phyloP scores from a whole-genome alignment of 1,140 invertebrate species.

The Aradophagus sp. region DNA sequence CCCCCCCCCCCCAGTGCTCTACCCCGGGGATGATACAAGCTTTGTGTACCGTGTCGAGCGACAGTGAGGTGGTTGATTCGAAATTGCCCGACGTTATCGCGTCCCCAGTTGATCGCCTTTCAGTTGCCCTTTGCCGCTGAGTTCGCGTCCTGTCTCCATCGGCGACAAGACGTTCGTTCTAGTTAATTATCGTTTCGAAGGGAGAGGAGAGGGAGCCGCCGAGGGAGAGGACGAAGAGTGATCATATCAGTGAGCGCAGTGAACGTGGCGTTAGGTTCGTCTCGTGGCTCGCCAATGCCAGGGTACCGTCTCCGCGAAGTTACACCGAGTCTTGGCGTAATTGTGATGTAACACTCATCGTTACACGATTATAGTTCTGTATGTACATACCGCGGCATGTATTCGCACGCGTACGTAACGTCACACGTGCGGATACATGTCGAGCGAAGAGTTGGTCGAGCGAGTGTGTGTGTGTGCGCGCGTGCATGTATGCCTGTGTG shows the following conservation, averaged over 20 bases:
- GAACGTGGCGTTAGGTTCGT: constrained; percentile 44
- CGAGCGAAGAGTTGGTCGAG: constrained; percentile 26
- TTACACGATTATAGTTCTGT: constrained; percentile 51
- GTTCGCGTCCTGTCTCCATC: too few relatives aligned
- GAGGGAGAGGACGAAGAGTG: constrained; percentile 31
- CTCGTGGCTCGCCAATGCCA: constrained; percentile 42
- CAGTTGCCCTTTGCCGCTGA: too few relatives aligned
- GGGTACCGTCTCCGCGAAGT: constrained; percentile 50
- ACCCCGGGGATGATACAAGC: too few relatives aligned
- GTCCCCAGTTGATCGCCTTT: too few relatives aligned
- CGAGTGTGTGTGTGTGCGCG: not conserved
- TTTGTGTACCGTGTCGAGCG: too few relatives aligned
- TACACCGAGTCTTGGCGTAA: constrained; percentile 48
- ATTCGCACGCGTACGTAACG: constrained; percentile 16
- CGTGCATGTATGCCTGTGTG: not conserved
- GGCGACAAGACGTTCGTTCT: too few relatives aligned
- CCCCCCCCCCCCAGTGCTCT: too few relatives aligned
- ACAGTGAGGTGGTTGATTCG: too few relatives aligned
- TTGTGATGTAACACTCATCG: constrained; percentile 46
- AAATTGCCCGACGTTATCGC: too few relatives aligned
- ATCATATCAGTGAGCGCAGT: constrained; percentile 57
- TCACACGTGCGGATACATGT: constrained; percentile 30
- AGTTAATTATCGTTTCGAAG: too few relatives aligned
- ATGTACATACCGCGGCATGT: constrained; percentile 34
- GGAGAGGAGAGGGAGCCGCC: not conserved